A percentile compares a stretch with the other conserved stretches of the same genome.
Evolutionary conservation across 2,113 vertebrate genomes (phyloP).

Genomic region (Apistogramma diplotaenia): DNA sequence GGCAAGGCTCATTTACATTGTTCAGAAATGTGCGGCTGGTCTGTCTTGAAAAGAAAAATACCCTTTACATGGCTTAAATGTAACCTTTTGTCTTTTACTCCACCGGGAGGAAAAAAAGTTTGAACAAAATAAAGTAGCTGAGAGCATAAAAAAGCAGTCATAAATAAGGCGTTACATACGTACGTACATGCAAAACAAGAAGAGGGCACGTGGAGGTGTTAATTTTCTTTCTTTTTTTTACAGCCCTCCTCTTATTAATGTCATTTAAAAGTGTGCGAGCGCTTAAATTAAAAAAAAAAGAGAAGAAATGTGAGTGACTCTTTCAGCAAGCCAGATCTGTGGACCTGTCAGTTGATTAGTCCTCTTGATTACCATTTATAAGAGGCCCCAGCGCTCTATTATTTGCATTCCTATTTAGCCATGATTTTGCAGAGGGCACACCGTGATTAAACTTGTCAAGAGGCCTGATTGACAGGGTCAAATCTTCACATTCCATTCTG

Average conservation of each 20-base stretch:
- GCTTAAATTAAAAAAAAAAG: slow-evolving; percentile 48
- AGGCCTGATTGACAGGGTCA: slow-evolving; percentile 99
- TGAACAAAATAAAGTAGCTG: slow-evolving; percentile 71
- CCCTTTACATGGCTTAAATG: slow-evolving; percentile 58
- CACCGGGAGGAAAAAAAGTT: not conserved
- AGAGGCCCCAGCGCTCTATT: slow-evolving; percentile 94
- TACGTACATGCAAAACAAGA: slow-evolving; percentile 21
- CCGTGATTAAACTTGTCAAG: slow-evolving; percentile 99
- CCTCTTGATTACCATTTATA: slow-evolving; percentile 99
- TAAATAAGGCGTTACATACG: slow-evolving; percentile 44
- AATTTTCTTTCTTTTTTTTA: too few relatives aligned
- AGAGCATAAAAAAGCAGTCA: slow-evolving; percentile 70
- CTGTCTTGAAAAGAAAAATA: slow-evolving; percentile 57
- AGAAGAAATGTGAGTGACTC: slow-evolving; percentile 87
- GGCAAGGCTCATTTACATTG: slow-evolving; percentile 82
- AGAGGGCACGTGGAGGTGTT: slow-evolving; percentile 57
- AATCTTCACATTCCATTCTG: slow-evolving; percentile 96
- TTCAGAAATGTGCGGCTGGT: slow-evolving; percentile 73
- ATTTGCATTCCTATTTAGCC: slow-evolving; percentile 99
- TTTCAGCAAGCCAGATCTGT: slow-evolving; percentile 86
- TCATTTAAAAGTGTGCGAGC: slow-evolving; percentile 70
- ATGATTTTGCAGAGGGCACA: slow-evolving; percentile 95
- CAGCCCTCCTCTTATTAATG: slow-evolving; percentile 69
- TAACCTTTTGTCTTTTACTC: slow-evolving; percentile 71
- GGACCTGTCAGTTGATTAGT: slow-evolving; percentile 99